Evolutionary conservation across 2,113 vertebrate genomes (phyloP).

Genomic region (Chloroceryle aenea): DNA sequence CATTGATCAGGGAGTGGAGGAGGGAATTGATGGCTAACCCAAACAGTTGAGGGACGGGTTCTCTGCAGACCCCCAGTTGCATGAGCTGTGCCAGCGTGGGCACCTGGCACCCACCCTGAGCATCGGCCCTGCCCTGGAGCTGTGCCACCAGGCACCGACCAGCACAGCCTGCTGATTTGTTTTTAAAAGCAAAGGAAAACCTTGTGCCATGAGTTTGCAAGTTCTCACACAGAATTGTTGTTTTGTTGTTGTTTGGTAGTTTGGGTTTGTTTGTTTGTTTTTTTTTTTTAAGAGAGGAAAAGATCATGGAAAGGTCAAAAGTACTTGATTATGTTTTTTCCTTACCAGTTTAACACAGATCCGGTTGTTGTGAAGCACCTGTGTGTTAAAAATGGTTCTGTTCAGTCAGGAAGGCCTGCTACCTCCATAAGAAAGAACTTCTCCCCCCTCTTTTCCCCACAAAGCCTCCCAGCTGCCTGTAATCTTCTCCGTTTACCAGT

Average conservation of each 20-base stretch:
- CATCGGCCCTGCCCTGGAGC: not conserved
- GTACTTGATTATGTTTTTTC: not conserved
- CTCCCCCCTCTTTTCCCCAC: too few species aligned
- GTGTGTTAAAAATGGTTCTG: not conserved
- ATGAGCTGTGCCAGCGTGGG: fast-evolving
- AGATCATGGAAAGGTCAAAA: not conserved
- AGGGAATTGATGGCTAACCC: not conserved
- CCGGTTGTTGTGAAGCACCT: not conserved
- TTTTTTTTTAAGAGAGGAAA: not conserved
- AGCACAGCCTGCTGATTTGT: fast-evolving
- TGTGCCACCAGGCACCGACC: not conserved
- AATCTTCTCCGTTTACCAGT: not conserved
- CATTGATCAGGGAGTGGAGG: not conserved
- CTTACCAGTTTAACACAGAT: not conserved
- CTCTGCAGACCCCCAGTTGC: not conserved
- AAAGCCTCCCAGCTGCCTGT: not conserved
- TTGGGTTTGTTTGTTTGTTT: too few species aligned
- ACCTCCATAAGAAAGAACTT: not conserved
- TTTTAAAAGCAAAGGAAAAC: too few species aligned
- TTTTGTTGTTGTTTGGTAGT: too few species aligned
- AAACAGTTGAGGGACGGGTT: not conserved
- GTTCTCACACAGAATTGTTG: not conserved
- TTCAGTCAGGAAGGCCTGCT: not conserved
- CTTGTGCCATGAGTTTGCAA: not conserved
- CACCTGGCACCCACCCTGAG: not conserved